Conservation (phyloP, 2,797 vertebrate genomes). For the Eremophila alpestris region DNA sequence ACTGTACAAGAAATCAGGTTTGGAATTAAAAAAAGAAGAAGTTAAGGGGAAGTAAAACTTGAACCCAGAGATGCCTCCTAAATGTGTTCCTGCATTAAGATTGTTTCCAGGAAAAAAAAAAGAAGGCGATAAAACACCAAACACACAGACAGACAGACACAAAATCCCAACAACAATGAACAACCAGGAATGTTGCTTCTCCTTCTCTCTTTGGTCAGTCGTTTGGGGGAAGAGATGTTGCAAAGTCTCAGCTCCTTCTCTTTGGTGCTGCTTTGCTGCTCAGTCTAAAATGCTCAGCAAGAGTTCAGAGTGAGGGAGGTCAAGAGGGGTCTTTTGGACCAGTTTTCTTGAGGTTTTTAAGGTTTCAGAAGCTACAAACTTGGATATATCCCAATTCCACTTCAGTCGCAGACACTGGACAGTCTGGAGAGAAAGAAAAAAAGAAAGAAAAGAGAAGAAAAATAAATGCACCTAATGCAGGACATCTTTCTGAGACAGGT, state of each 20-base stretch:
- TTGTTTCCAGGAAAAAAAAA: neutral
- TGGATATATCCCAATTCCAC: conserved; percentile 36
- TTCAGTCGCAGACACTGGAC: conserved; percentile 14
- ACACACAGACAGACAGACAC: neutral
- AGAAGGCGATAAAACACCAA: neutral
- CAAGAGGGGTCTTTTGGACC: conserved; percentile 69
- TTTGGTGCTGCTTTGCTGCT: neutral
- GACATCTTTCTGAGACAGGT: neutral
- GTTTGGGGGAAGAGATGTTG: neutral
- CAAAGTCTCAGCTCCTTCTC: neutral
- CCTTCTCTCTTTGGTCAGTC: neutral
- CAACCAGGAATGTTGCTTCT: conserved; percentile 29
- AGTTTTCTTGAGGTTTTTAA: conserved; percentile 68
- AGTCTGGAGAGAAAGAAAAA: conserved; percentile 53
- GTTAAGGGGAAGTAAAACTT: conserved; percentile 32
- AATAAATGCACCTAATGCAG: neutral
- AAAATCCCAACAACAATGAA: neutral
- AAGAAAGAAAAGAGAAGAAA: neutral
- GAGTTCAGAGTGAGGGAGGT: conserved; percentile 25
- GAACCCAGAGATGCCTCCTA: conserved; percentile 37
- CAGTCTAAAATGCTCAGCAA: conserved; percentile 11
- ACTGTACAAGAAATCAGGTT: conserved; percentile 53
- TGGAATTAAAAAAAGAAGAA: conserved; percentile 22
- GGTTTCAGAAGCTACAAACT: conserved; percentile 65
- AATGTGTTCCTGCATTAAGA: conserved; percentile 61